Evolutionary conservation across 2,797 vertebrate genomes (phyloP).

Genomic region (Neopelma chrysocephalum): DNA sequence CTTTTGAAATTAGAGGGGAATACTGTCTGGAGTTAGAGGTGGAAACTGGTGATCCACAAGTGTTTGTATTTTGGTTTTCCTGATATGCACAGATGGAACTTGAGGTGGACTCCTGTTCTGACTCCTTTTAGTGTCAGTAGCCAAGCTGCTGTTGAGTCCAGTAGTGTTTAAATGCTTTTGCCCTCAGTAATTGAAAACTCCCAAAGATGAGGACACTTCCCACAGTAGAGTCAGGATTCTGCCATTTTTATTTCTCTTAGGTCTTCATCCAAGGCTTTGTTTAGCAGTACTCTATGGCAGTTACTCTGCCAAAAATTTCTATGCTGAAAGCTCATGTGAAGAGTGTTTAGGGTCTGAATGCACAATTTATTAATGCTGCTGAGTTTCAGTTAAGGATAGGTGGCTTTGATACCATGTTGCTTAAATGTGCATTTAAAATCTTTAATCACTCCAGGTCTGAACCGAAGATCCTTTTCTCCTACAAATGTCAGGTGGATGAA

Average conservation of each 20-base stretch:
- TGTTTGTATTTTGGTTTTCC: not conserved
- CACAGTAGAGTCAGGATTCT: not conserved
- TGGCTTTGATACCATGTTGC: not conserved
- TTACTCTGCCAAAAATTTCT: not conserved
- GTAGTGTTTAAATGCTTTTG: not conserved
- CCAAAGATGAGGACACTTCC: not conserved
- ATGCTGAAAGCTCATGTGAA: not conserved
- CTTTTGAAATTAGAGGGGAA: not conserved
- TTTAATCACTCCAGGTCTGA: conserved; percentile 82
- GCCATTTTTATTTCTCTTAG: not conserved
- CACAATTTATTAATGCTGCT: not conserved
- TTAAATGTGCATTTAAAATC: not conserved
- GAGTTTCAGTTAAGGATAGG: not conserved
- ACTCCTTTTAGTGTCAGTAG: not conserved
- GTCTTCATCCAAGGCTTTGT: not conserved
- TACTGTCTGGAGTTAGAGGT: not conserved
- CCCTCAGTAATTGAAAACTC: not conserved
- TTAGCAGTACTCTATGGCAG: not conserved
- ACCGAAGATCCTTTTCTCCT: conserved; percentile 98
- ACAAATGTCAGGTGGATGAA: conserved; percentile 98
- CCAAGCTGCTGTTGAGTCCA: not conserved
- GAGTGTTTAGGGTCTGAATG: not conserved
- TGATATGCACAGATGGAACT: not conserved
- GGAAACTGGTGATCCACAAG: not conserved
- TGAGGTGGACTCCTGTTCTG: not conserved